These are phyloP conservation scores for Callipepla squamata DNA, from an alignment of 2,113 vertebrate species.

Conservation along the genomic window DNA sequence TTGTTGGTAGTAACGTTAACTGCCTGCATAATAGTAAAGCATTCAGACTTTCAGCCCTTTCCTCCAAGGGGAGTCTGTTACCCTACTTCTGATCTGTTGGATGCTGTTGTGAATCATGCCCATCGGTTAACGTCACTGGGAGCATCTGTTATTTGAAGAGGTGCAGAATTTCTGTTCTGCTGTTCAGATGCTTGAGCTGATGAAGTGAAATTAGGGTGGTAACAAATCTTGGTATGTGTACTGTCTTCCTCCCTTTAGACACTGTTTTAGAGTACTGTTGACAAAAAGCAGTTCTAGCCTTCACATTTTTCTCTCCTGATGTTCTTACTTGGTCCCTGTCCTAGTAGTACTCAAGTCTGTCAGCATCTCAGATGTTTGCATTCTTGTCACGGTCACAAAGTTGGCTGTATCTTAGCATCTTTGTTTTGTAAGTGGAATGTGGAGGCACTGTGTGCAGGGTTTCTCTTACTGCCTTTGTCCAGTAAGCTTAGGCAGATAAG, in stretches of 20 bases:
- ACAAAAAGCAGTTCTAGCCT: background rate
- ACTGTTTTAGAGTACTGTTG: background rate
- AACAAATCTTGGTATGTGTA: background rate
- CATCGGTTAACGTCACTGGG: background rate
- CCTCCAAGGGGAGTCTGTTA: background rate
- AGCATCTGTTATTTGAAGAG: background rate
- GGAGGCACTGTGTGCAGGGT: background rate
- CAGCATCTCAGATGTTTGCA: background rate
- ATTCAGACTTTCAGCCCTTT: background rate
- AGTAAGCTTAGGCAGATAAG: background rate
- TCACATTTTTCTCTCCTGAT: background rate
- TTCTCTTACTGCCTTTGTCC: background rate
- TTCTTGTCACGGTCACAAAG: background rate
- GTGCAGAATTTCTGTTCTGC: background rate
- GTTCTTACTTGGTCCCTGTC: background rate
- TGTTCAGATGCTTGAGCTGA: background rate
- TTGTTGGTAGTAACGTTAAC: background rate
- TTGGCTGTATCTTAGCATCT: background rate
- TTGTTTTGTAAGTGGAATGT: background rate
- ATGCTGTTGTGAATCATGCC: accelerated
- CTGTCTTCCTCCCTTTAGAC: background rate
- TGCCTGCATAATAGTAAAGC: background rate
- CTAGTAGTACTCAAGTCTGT: background rate
- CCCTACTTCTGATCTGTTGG: background rate
- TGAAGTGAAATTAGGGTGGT: background rate